Base-by-base conservation (phyloP, 2,113 vertebrate genomes). In the Sturnus vulgaris region DNA sequence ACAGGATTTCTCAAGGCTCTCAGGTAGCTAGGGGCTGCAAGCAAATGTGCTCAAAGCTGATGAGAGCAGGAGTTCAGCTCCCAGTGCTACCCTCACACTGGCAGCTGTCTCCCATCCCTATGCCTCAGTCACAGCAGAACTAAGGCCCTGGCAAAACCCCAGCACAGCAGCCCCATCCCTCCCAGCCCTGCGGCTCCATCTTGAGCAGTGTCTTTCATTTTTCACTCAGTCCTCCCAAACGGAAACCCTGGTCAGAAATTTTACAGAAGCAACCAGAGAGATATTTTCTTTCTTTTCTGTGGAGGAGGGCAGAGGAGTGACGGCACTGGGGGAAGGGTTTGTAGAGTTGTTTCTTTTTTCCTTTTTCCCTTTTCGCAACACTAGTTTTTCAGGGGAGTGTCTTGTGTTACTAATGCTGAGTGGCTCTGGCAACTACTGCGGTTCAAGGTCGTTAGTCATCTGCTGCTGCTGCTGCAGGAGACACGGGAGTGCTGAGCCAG, bases 361-460 rank as follows among this genome's bases (percentile, higher is more conserved):
- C 18, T 57, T 44, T 59, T 33, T 19, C 33, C 2, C 17, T 84
- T 87, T 91, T 87, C 80, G 92, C 90, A 93, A 59, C 42, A 33
- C 73, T 75, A 47, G 79, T 86, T 82, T 65, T 83, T 90, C 40
- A 86, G 93, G 95, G 96, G 92, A 87, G 93, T 97, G 92, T 96
- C 92, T 86, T 89, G 65, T 7, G 55, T 92, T 97, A 46, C 47
- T 85, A 86, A 81, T 28, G 83, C 96, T 92, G 93, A 93, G 77
- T 46, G 73, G 88, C 77, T 96, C 87, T 11, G 15, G 82, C 80
- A 86, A 0, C 33, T 37, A 0, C 87, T 81, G 94, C 39, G 80
- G 85, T 83, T 96, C 88, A 77, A 93, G 90, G 92, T 92, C 56
- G 64, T 94, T 73, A 50, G 57, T 95, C 95, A 84, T 63, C 72